These are phyloP conservation scores for Thaumatotibia leucotreta DNA, from an alignment of 1,140 invertebrate genomes.

Conservation along the genomic window DNA sequence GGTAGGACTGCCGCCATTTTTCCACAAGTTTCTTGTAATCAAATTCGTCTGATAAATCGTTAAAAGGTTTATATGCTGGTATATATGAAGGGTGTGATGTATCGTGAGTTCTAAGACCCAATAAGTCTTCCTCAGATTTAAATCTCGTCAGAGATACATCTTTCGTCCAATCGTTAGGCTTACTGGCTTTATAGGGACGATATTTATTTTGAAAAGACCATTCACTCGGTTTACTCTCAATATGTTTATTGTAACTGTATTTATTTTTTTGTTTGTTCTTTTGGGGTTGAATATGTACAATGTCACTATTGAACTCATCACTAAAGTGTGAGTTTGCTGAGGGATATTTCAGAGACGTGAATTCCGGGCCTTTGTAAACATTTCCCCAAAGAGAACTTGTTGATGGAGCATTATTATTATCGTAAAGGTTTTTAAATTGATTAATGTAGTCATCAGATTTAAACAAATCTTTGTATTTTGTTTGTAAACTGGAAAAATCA, in stretches of 20 bases:
- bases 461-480: slow-evolving; percentile 34
- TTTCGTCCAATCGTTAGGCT: slow-evolving; percentile 47
- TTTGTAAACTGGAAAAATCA: slow-evolving; percentile 25
- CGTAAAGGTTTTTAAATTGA: slow-evolving; percentile 45
- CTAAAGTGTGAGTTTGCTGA: slow-evolving; percentile 33
- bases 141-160: slow-evolving; percentile 41
- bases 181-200: slow-evolving; percentile 37
- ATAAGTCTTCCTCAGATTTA: slow-evolving; percentile 65
- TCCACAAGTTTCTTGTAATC: slow-evolving; percentile 58
- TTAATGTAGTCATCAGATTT: slow-evolving; percentile 48
- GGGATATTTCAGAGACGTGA: slow-evolving; percentile 38
- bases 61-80: slow-evolving; percentile 43
- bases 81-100: slow-evolving; percentile 50
- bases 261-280: slow-evolving; percentile 26
- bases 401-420: slow-evolving; percentile 28
- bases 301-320: slow-evolving; percentile 38
- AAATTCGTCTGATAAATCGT: slow-evolving; percentile 37
- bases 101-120: slow-evolving; percentile 62
- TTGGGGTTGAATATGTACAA: slow-evolving; percentile 56
- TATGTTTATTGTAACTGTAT: slow-evolving; percentile 35
- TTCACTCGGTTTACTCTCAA: slow-evolving; percentile 33
- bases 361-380: slow-evolving; percentile 44
- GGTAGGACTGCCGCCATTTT: slow-evolving; percentile 61
- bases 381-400: slow-evolving; percentile 55
- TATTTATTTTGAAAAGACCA: slow-evolving; percentile 30